Evolutionary conservation across 2,888 invertebrate species (phyloP), one percentile per base, ranked within the genome.

Genomic region (Baccha elongata): DNA sequence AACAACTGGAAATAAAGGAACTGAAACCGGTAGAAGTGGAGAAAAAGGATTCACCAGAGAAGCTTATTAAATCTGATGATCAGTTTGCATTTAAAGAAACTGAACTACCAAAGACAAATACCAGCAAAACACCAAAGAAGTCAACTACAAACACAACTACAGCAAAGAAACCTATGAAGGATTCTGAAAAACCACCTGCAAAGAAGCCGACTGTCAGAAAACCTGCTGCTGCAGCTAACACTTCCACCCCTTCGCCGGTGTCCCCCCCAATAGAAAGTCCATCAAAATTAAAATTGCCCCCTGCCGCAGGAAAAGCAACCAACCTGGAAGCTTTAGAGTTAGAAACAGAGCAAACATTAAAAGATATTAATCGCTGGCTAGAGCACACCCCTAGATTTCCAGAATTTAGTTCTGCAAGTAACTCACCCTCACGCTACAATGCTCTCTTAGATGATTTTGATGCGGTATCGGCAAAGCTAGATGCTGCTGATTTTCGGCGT

Each of bases 281-380:
- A 55, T 26, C 29, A n/a, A 84, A 80, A 53, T 44, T 40, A 10
- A 84, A 85, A 37, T 11, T 42, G 1, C 10, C 81, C 10, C 21
- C 13, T 10, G 15, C 40, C 13, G 3, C 44, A 10, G 52, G 62
- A 2, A 84, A 85, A 69, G 13, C 78, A 44, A 84, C 89, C 1
- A 90, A 90, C 55, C 92, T 94, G 86, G 94, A 94, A 87, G 95
- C 94, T 2, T 89, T 95, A 17, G 94, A 94, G 87, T 91, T 94
- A 80, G 94, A 94, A 8, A 94, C 95, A 0, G 95, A 94, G 87
- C 91, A 91, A 72, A 91, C 91, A 0, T 69, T 95, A 0, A 95
- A 97, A 92, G 97, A 97, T 88, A 96, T 97, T 44, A 96, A 96
- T 88, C 96, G 96, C 87, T 97, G 96, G 96, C 91, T 97, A 76